Evolutionary conservation across 2,888 invertebrate species (phyloP).

Genomic region (Torymus aiolomorphi): DNA sequence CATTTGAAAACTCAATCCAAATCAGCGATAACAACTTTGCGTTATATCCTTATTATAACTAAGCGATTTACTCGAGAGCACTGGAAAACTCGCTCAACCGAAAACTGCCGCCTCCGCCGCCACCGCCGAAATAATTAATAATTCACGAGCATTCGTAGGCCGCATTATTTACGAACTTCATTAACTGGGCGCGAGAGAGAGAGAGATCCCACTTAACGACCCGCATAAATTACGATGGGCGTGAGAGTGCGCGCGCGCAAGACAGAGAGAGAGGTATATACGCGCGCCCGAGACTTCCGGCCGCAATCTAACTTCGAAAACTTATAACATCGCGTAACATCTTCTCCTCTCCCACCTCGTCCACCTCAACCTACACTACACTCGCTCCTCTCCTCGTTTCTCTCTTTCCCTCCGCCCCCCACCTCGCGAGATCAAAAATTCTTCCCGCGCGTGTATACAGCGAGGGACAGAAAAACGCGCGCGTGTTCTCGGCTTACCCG

Average conservation of each 20-base stretch:
- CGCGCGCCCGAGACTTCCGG: background rate
- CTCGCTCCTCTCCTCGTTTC: background rate
- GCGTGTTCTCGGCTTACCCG: conserved; percentile 8
- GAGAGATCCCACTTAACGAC: conserved; percentile 29
- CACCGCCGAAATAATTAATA: too few species aligned
- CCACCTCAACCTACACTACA: background rate
- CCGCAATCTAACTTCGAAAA: conserved; percentile 50
- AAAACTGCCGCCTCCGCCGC: too few species aligned
- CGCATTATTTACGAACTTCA: conserved; percentile 48
- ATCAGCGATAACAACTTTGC: too few species aligned
- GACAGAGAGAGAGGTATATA: too few species aligned
- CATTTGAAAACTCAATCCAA: too few species aligned
- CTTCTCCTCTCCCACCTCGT: too few species aligned
- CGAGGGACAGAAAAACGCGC: background rate
- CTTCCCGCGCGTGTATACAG: background rate
- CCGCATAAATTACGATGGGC: conserved; percentile 46
- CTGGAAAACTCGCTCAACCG: background rate
- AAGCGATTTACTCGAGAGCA: too few species aligned
- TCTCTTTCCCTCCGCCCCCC: background rate
- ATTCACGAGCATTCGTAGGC: too few species aligned
- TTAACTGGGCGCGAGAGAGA: conserved; percentile 13
- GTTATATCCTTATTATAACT: too few species aligned
- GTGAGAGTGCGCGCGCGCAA: too few species aligned
- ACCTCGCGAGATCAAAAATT: conserved; percentile 7
- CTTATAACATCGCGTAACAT: conserved; percentile 8